phyloP scores from a whole-genome alignment of 2,888 invertebrate species.

The Chalcosyrphus nemorum region DNA sequence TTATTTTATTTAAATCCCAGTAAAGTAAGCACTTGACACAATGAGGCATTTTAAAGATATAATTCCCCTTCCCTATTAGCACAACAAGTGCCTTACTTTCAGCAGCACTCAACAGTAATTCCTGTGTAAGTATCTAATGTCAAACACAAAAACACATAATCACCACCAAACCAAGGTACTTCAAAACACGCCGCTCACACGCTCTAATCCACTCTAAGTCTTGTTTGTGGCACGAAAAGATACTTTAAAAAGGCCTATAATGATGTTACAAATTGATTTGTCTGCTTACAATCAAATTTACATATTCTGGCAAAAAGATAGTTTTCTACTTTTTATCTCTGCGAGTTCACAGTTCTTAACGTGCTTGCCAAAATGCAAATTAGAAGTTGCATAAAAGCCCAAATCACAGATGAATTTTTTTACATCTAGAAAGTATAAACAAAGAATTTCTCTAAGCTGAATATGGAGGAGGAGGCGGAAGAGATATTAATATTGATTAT shows the following conservation, averaged over 20 bases:
- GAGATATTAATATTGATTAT: conserved; percentile 26
- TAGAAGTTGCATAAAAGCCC: background rate
- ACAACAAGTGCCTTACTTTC: no score
- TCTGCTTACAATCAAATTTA: background rate
- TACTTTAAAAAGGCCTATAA: background rate
- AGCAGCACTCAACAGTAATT: no score
- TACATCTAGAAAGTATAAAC: conserved; percentile 4
- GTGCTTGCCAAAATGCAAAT: conserved; percentile 23
- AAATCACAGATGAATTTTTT: background rate
- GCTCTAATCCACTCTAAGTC: background rate
- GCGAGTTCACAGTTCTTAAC: background rate
- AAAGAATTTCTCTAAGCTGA: conserved; percentile 1
- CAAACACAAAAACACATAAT: background rate
- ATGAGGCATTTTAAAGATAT: no score
- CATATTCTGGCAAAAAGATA: background rate
- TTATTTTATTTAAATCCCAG: no score
- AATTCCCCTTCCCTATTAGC: no score
- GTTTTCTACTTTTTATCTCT: background rate
- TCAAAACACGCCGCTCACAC: background rate
- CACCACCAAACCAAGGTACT: no score
- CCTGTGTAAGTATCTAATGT: no score
- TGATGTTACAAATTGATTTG: background rate
- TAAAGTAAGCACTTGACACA: no score
- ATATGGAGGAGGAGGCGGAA: background rate
- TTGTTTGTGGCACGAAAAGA: background rate